A percentile compares a stretch with the other conserved stretches of the same genome.
Evolutionary conservation across 2,888 invertebrate genomes (phyloP).

Genomic region (Apamea sordens): DNA sequence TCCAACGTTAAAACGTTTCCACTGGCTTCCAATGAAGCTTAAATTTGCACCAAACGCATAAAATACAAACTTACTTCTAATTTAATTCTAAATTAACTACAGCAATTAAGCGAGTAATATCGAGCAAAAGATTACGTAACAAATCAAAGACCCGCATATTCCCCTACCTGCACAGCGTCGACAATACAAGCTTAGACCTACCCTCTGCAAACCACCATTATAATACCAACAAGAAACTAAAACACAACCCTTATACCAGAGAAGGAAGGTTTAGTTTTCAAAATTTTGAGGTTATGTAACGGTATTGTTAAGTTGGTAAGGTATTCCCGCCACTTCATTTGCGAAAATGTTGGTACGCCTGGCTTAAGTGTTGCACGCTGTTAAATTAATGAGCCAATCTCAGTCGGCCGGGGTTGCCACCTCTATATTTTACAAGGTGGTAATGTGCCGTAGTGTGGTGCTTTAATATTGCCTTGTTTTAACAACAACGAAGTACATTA

Average conservation of each 20-base stretch:
- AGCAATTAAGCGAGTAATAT: slow-evolving; percentile 76
- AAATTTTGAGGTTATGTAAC: slow-evolving; percentile 39
- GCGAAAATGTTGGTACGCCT: slow-evolving; percentile 87
- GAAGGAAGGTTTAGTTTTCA: slow-evolving; percentile 34
- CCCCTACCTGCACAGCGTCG: slow-evolving; percentile 79
- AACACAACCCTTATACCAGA: slow-evolving; percentile 57
- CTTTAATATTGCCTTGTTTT: slow-evolving; percentile 70
- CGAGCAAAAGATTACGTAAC: slow-evolving; percentile 79
- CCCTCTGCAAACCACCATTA: slow-evolving; percentile 62
- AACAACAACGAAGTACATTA: slow-evolving; percentile 63
- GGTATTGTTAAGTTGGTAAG: slow-evolving; percentile 70
- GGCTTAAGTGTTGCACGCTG: slow-evolving; percentile 90
- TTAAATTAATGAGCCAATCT: slow-evolving; percentile 91
- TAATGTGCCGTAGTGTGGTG: slow-evolving; percentile 82
- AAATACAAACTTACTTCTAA: slow-evolving; percentile 32
- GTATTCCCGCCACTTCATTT: slow-evolving; percentile 87
- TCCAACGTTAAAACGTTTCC: background rate
- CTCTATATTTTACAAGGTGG: slow-evolving; percentile 89
- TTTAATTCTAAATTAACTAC: slow-evolving; percentile 70
- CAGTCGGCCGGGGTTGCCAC: slow-evolving; percentile 82
- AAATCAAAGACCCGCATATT: slow-evolving; percentile 81
- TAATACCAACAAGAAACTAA: slow-evolving; percentile 4
- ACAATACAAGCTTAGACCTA: slow-evolving; percentile 80
- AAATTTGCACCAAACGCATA: background rate
- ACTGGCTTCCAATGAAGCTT: background rate